phyloP scores from a whole-genome alignment of 2,797 vertebrate species.

The Mormyrus hasselquistii region DNA sequence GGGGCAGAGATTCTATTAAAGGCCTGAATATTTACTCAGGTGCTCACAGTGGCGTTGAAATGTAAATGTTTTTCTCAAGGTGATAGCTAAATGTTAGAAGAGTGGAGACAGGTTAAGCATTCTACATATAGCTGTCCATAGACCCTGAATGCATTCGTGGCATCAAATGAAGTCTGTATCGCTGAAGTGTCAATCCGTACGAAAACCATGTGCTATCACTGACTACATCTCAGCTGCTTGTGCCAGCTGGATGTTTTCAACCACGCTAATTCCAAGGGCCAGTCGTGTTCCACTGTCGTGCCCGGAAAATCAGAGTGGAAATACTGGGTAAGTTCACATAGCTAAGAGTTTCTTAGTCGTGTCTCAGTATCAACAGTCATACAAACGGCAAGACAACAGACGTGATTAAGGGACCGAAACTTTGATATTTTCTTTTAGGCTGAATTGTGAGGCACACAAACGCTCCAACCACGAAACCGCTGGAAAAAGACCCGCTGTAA shows the following conservation, averaged over 20 bases:
- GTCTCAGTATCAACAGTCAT: not conserved
- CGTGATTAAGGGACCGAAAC: not conserved
- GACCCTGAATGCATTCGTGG: not conserved
- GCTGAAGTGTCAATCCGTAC: not conserved
- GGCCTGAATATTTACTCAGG: constrained; percentile 20
- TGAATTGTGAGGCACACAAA: not conserved
- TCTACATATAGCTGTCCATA: not conserved
- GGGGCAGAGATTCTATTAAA: constrained; percentile 43
- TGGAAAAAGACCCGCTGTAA: constrained; percentile 37
- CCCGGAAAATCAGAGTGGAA: not conserved
- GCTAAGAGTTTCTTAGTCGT: not conserved
- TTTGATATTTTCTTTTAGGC: not conserved
- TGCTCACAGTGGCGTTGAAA: not conserved
- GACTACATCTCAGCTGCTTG: not conserved
- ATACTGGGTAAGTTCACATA: not conserved
- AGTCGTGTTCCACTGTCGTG: not conserved
- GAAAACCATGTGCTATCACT: not conserved
- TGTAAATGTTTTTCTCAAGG: constrained; percentile 1
- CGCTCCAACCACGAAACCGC: not conserved
- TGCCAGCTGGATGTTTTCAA: not conserved
- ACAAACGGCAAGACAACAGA: not conserved
- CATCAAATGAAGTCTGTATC: not conserved
- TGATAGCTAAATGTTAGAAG: not conserved
- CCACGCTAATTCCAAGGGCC: not conserved
- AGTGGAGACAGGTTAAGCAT: not conserved